phyloP scores from a whole-genome alignment of 1,140 invertebrate genomes.

The Hypsibius dujardini region DNA sequence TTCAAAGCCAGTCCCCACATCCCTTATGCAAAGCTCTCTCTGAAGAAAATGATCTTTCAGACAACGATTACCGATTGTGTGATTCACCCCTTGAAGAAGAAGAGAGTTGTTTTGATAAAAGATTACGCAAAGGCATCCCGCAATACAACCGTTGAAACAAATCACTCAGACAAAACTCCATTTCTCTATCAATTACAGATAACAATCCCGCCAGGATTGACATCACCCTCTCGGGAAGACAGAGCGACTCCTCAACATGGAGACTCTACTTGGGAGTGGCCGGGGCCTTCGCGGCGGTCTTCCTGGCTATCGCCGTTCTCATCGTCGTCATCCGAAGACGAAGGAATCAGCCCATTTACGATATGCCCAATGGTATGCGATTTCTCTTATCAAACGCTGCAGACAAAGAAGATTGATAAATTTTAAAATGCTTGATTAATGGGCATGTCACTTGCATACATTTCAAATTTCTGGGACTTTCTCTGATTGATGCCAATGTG shows the following conservation, averaged over 20 bases:
- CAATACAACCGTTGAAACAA: too few species aligned
- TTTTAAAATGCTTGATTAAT: background rate
- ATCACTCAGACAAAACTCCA: too few species aligned
- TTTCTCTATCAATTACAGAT: too few species aligned
- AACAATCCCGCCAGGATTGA: too few species aligned
- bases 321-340: conserved; percentile 48
- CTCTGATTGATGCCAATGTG: background rate
- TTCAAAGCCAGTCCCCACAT: too few species aligned
- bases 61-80: too few species aligned
- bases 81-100: too few species aligned
- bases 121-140: too few species aligned
- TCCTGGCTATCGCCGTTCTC: conserved; percentile 53
- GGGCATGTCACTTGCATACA: background rate
- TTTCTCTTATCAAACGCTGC: background rate
- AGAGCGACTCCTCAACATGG: background rate
- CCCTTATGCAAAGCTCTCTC: too few species aligned
- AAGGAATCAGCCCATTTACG: conserved; percentile 21
- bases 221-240: too few species aligned
- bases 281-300: conserved; percentile 62
- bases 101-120: too few species aligned
- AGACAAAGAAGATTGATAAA: background rate
- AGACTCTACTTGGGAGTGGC: conserved; percentile 66
- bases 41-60: too few species aligned
- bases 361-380: conserved; percentile 12
- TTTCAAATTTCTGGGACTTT: background rate